phyloP scores from a whole-genome alignment of 2,113 vertebrate species.

The Melanostigma gelatinosum region DNA sequence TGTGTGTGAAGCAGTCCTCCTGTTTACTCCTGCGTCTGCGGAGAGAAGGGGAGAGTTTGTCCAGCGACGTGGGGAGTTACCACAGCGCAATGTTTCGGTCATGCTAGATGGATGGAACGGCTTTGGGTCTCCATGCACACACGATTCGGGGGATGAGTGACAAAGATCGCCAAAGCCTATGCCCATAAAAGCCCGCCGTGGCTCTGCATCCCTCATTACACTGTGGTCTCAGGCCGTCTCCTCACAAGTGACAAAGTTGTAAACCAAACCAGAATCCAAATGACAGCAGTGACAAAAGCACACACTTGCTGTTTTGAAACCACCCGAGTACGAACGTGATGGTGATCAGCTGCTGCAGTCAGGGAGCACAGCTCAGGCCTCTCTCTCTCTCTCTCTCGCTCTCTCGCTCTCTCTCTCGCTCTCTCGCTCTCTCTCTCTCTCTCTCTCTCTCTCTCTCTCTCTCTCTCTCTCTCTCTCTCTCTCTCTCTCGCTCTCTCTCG shows the following conservation, averaged over 20 bases:
- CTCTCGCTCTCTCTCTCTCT: constrained; percentile 5
- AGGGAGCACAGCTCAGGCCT: constrained; percentile 10
- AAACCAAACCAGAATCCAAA: constrained; percentile 25
- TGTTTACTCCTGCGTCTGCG: constrained; percentile 67
- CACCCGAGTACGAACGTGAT: constrained; percentile 1
- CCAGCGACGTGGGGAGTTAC: constrained; percentile 62
- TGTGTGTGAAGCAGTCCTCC: constrained; percentile 61
- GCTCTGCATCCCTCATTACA: constrained; percentile 56
- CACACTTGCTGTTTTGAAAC: constrained; percentile 33
- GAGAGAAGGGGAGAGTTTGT: constrained; percentile 47
- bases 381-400: constrained; percentile 4
- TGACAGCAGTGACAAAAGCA: constrained; percentile 22
- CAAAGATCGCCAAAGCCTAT: constrained; percentile 15
- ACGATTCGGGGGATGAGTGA: constrained; percentile 45
- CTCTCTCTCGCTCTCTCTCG: background rate
- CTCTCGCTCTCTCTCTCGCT: constrained; percentile 8
- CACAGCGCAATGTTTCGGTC: constrained; percentile 48
- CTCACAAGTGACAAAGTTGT: constrained; percentile 38
- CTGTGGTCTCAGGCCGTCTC: constrained; percentile 45
- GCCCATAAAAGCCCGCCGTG: background rate
- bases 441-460: background rate
- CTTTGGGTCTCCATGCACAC: constrained; percentile 33
- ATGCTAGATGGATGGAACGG: constrained; percentile 58
- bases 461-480: background rate
- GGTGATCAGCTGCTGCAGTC: constrained; percentile 42